phyloP scores from a whole-genome alignment of 1,140 invertebrate species.

The Ericerus pela region DNA sequence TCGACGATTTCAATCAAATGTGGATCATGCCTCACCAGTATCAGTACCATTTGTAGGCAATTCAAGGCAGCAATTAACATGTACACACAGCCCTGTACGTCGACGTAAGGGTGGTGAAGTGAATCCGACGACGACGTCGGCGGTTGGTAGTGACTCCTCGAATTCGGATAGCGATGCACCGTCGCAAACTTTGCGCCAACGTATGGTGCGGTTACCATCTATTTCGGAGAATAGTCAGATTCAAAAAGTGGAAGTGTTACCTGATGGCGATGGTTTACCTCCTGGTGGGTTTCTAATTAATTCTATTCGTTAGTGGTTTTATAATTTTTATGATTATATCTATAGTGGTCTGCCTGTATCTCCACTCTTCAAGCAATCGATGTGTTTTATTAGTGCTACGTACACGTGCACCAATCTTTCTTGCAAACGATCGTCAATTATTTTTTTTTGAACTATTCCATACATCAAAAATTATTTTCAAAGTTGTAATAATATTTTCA shows the following conservation, averaged over 20 bases:
- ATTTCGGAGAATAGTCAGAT: constrained; percentile 52
- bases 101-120: constrained; percentile 17
- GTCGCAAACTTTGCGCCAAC: constrained; percentile 51
- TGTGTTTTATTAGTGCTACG: too few species aligned
- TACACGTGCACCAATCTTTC: too few species aligned
- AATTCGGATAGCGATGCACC: constrained; percentile 13
- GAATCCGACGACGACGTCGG: constrained; percentile 23
- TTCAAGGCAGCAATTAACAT: not conserved
- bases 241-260: constrained; percentile 44
- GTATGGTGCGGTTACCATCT: constrained; percentile 61
- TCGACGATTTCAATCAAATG: constrained; percentile 32
- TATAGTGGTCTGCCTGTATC: too few species aligned
- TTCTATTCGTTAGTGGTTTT: too few species aligned
- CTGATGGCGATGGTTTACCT: constrained; percentile 64
- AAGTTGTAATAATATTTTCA: too few species aligned
- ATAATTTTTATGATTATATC: too few species aligned
- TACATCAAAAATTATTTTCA: too few species aligned
- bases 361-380: too few species aligned
- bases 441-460: too few species aligned
- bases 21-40: constrained; percentile 25
- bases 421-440: too few species aligned
- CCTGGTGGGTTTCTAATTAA: constrained; percentile 43
- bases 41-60: not conserved
- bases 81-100: not conserved
- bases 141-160: constrained; percentile 22